Percentiles rank a stretch among this genome's conserved stretches.
Conservation (phyloP, 2,797 vertebrate genomes). For the Uromys caudimaculatus region DNA sequence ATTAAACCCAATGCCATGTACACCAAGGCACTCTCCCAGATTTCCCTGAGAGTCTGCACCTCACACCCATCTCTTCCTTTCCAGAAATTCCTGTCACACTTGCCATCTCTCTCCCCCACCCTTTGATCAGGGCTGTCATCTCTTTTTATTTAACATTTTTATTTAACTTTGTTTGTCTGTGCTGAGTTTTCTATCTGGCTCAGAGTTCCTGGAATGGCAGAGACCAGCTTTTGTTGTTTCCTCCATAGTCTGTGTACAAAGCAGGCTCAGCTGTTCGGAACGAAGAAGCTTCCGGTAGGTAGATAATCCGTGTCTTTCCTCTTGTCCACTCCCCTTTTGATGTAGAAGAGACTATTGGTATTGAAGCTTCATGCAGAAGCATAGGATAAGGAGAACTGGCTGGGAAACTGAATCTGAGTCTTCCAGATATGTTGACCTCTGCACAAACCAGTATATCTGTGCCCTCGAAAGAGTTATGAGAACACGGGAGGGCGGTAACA, state of each 20-base stretch:
- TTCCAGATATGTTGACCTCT: neutral
- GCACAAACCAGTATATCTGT: neutral
- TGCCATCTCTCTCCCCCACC: neutral
- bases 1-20: neutral
- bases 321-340: neutral
- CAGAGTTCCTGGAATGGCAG: neutral
- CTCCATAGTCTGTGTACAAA: neutral
- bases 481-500: neutral
- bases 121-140: conserved; percentile 9
- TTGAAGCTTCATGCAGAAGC: neutral
- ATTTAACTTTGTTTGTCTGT: neutral
- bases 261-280: neutral
- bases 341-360: neutral
- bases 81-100: conserved; percentile 8
- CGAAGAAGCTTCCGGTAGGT: neutral
- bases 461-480: neutral
- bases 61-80: conserved; percentile 7
- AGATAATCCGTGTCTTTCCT: neutral
- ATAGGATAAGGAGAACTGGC: neutral
- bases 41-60: neutral
- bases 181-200: neutral
- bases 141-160: neutral
- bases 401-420: neutral
- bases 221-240: neutral
- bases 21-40: neutral